These are phyloP conservation scores for Eupithecia dodoneata DNA, from an alignment of 2,888 invertebrate species.

Conservation along the genomic window DNA sequence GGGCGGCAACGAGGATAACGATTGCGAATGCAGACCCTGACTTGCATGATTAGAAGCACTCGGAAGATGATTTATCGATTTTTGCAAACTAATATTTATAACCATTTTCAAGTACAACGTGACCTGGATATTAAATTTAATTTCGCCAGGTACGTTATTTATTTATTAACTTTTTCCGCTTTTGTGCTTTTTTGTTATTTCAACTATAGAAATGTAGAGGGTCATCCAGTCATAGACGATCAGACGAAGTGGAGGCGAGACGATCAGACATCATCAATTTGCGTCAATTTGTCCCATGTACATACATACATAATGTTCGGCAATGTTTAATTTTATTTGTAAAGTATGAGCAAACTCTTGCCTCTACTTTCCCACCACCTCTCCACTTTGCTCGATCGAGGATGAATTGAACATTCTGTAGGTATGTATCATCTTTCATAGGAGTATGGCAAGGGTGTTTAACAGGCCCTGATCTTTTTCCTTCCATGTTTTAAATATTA, in stretches of 20 bases:
- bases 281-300: neutral
- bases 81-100: neutral
- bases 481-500: neutral
- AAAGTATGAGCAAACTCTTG: neutral
- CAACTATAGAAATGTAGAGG: neutral
- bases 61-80: neutral
- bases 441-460: neutral
- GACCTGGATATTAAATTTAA: neutral
- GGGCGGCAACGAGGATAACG: neutral
- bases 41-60: neutral
- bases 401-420: neutral
- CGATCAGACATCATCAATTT: neutral
- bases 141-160: neutral
- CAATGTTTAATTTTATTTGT: neutral
- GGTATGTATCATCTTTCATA: neutral
- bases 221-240: neutral
- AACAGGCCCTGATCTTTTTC: neutral
- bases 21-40: neutral
- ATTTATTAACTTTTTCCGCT: neutral
- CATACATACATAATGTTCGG: too few species aligned
- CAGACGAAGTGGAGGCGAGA: neutral
- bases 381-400: conserved; percentile 4
- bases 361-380: neutral
- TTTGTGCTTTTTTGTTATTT: neutral
- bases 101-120: neutral